Conservation (phyloP, 2,113 vertebrate species). For the Cercopithecus mona region DNA sequence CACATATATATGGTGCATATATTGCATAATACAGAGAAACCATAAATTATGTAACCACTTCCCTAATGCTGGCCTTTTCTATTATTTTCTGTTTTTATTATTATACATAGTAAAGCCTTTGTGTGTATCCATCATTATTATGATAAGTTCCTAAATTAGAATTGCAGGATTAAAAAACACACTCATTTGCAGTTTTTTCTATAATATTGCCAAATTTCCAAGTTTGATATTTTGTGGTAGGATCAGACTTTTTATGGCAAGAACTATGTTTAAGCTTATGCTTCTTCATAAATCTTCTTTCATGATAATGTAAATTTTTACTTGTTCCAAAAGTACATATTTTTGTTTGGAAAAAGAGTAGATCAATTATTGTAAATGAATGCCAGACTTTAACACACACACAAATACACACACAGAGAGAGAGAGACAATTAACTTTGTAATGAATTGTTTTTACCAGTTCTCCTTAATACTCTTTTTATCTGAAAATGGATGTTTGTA, state of each 20-base stretch:
- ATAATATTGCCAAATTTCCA: background rate
- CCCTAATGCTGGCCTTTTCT: background rate
- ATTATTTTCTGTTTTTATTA: background rate
- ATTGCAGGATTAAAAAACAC: background rate
- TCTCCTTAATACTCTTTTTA: background rate
- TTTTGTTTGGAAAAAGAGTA: background rate
- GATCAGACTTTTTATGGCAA: background rate
- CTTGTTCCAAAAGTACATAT: background rate
- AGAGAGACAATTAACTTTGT: background rate
- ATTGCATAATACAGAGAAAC: background rate
- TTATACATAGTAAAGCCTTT: background rate
- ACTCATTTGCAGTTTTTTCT: background rate
- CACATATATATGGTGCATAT: background rate
- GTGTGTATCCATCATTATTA: background rate
- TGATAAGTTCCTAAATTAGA: background rate
- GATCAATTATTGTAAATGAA: background rate
- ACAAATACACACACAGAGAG: no score
- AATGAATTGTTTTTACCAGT: background rate
- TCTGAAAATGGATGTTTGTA: background rate
- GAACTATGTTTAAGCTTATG: background rate
- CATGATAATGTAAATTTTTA: background rate
- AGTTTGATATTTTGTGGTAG: background rate
- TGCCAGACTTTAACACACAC: no score
- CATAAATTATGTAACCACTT: background rate
- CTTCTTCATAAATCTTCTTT: background rate